phyloP scores from a whole-genome alignment of 2,113 vertebrate species.

The Passer montanus region DNA sequence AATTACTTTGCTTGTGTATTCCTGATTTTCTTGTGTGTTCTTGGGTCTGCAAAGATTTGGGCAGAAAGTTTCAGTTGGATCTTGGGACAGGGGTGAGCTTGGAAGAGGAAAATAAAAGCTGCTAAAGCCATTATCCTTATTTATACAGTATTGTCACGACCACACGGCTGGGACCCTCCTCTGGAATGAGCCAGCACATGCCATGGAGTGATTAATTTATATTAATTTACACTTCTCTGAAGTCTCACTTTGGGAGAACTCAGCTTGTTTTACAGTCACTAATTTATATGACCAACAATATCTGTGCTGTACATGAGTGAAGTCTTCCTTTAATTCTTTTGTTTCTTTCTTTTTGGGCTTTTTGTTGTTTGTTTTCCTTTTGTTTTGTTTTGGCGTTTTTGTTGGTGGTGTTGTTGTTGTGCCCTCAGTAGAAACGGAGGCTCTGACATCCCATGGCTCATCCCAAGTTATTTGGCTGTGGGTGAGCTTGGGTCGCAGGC shows the following conservation, averaged over 20 bases:
- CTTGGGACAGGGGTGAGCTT: background rate
- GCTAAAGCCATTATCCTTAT: conserved; percentile 20
- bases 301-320: background rate
- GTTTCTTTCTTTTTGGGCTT: too few relatives aligned
- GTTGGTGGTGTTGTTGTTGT: background rate
- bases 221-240: conserved; percentile 40
- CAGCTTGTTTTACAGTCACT: conserved; percentile 18
- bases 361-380: background rate
- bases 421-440: background rate
- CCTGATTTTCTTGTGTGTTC: background rate
- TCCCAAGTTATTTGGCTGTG: background rate
- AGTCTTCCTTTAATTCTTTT: background rate
- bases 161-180: background rate
- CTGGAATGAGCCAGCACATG: background rate
- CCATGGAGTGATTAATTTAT: conserved; percentile 52
- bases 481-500: background rate
- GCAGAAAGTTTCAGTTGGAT: background rate
- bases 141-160: background rate
- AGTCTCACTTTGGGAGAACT: conserved; percentile 45
- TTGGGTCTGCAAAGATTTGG: background rate
- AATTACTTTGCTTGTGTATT: background rate
- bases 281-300: background rate
- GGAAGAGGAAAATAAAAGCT: background rate
- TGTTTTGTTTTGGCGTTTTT: background rate
- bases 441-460: background rate